These are phyloP conservation scores for Polyploca ridens DNA, from an alignment of 2,888 invertebrate species.

Conservation along the genomic window DNA sequence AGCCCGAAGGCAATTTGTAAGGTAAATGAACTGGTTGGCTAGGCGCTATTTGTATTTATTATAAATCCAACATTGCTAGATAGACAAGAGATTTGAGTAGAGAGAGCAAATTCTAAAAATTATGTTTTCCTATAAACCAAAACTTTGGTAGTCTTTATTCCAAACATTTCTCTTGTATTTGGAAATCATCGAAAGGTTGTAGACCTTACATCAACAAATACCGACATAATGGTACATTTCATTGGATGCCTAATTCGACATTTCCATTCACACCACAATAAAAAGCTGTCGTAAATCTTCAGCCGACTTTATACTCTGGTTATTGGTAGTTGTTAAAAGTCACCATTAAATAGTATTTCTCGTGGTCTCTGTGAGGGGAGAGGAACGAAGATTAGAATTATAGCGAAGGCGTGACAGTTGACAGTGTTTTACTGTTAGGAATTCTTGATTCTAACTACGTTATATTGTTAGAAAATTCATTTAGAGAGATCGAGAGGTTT, in stretches of 20 bases:
- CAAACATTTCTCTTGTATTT: neutral
- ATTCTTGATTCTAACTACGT: neutral
- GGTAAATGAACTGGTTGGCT: conserved; percentile 3
- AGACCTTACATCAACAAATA: conserved; percentile 16
- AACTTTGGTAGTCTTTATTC: neutral
- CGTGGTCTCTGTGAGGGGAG: conserved; percentile 3
- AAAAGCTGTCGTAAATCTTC: conserved; percentile 61
- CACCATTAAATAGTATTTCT: conserved; percentile 54
- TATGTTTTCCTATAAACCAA: neutral
- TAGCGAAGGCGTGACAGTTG: neutral
- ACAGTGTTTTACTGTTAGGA: neutral
- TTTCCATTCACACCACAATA: conserved; percentile 70
- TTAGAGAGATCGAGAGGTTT: too few relatives aligned
- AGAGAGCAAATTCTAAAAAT: neutral
- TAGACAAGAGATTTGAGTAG: neutral
- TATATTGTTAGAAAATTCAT: too few relatives aligned
- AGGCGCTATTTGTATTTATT: neutral
- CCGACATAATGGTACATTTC: conserved; percentile 14
- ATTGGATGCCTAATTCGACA: conserved; percentile 50
- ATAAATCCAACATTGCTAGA: too few relatives aligned
- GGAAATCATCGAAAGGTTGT: neutral
- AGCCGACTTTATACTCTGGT: conserved; percentile 44
- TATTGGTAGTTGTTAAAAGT: conserved; percentile 60
- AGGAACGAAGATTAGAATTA: neutral
- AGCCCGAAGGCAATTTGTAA: neutral